These are phyloP conservation scores for Oxycera nigricornis DNA, from an alignment of 2,888 invertebrate genomes.

Conservation along the genomic window DNA sequence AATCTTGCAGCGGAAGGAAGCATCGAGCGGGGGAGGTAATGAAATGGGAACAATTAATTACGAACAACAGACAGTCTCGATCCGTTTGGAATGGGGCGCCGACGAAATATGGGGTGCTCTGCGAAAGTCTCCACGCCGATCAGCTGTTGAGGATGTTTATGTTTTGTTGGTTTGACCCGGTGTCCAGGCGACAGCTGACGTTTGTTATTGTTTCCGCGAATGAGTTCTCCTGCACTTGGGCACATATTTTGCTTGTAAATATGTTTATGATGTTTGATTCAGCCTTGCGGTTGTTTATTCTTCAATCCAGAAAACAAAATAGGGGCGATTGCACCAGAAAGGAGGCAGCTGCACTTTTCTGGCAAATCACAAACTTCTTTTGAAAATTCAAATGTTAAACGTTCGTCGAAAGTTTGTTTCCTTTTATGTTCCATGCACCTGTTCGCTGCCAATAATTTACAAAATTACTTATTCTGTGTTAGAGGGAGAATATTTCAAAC, in stretches of 20 bases:
- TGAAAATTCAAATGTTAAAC: no score
- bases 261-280: background rate
- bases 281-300: background rate
- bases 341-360: no score
- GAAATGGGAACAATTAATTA: background rate
- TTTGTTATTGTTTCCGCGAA: conserved; percentile 10
- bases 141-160: conserved; percentile 6
- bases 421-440: no score
- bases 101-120: conserved; percentile 13
- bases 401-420: no score
- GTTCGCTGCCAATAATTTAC: no score
- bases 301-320: no score
- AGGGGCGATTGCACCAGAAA: no score
- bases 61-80: background rate
- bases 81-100: background rate
- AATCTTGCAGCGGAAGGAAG: conserved; percentile 61
- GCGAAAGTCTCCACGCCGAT: background rate
- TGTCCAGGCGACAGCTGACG: conserved; percentile 6
- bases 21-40: conserved; percentile 57
- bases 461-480: no score
- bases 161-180: conserved; percentile 5
- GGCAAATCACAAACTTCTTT: no score
- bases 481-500: no score
- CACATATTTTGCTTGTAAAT: conserved; percentile 10
- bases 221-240: background rate